A percentile compares a stretch with the other conserved stretches of the same genome.
Conservation (phyloP, 2,888 invertebrate species). For the Carabus problematicus region DNA sequence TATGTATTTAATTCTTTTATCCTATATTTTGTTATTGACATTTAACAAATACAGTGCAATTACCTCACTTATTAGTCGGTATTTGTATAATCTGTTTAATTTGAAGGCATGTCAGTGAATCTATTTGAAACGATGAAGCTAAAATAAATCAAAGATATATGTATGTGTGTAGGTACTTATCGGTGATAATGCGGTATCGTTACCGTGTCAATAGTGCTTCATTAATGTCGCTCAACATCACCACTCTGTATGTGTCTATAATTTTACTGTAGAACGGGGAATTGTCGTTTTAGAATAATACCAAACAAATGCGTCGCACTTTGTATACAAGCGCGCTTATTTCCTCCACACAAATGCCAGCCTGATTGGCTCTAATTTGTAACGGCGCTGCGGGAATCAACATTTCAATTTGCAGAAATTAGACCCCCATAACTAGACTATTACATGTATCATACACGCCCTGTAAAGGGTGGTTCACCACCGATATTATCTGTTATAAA, state of each 20-base stretch:
- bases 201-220: conserved; percentile 4
- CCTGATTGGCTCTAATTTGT: conserved; percentile 55
- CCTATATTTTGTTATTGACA: too few species aligned
- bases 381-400: conserved; percentile 49
- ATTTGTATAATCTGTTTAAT: conserved; percentile 5
- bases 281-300: conserved; percentile 2
- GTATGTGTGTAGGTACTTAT: neutral
- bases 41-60: neutral
- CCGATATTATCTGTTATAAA: neutral
- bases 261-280: neutral
- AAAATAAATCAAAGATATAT: neutral
- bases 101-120: neutral
- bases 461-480: neutral
- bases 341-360: conserved; percentile 53
- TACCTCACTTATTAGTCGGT: neutral
- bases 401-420: conserved; percentile 50
- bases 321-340: conserved; percentile 43
- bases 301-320: conserved; percentile 28
- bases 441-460: conserved; percentile 47
- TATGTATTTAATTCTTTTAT: too few species aligned
- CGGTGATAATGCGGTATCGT: neutral
- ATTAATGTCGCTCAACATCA: neutral
- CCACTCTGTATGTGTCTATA: neutral
- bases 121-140: neutral
- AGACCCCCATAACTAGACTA: conserved; percentile 51